Evolutionary conservation across 2,888 invertebrate genomes (phyloP).

Genomic region (Pristionchus exspectatus): DNA sequence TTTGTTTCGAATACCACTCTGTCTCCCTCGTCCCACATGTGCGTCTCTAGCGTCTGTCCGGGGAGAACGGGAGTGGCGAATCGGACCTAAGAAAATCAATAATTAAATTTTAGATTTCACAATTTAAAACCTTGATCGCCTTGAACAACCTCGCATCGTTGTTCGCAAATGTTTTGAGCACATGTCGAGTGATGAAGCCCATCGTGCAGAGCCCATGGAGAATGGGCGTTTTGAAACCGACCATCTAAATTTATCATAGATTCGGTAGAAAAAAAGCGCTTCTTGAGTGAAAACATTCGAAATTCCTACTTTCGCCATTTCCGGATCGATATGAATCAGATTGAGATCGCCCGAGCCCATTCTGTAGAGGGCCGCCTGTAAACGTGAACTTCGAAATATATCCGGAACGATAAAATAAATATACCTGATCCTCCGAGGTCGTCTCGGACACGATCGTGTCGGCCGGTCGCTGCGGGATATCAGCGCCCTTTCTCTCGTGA

Average conservation of each 20-base stretch:
- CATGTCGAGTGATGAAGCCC: constrained; percentile 89
- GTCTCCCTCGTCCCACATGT: constrained; percentile 92
- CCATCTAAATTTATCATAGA: constrained; percentile 66
- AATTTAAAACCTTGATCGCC: constrained; percentile 86
- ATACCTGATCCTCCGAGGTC: constrained; percentile 89
- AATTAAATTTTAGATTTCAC: neutral
- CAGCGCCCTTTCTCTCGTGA: constrained; percentile 83
- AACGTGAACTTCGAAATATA: neutral
- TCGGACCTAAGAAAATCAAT: constrained; percentile 83
- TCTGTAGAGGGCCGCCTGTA: constrained; percentile 86
- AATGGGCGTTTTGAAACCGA: constrained; percentile 90
- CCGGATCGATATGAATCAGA: constrained; percentile 95
- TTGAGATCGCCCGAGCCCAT: constrained; percentile 90
- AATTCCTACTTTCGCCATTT: constrained; percentile 84
- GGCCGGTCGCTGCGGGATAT: constrained; percentile 88
- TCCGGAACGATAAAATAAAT: neutral
- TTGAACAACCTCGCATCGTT: constrained; percentile 89
- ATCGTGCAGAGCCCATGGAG: constrained; percentile 94
- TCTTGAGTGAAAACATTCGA: neutral
- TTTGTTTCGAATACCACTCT: constrained; percentile 91
- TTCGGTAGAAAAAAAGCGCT: neutral
- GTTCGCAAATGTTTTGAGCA: constrained; percentile 87
- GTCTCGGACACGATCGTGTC: constrained; percentile 87
- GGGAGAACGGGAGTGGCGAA: constrained; percentile 95
- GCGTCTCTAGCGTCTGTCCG: constrained; percentile 92